Evolutionary conservation across 2,888 invertebrate species (phyloP), one percentile per base, ranked within the genome.

Genomic region (Acanthococcus lagerstroemiae): DNA sequence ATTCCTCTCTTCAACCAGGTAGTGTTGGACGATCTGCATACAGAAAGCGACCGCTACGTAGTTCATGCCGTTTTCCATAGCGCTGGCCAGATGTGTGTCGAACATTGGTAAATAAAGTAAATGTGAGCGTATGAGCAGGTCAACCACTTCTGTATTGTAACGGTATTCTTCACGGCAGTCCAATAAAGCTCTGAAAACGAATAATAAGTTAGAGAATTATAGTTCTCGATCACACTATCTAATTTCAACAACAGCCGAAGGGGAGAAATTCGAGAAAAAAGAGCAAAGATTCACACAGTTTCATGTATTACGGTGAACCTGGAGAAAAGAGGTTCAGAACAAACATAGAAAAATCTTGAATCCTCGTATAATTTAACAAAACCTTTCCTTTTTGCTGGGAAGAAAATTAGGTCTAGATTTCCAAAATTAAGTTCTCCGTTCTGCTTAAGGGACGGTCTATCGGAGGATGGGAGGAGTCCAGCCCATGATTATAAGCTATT

Each of bases 141-240:
- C 95, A 1, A 95, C 84, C 0, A 92, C 93, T 72, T 96, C 95
- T 55, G 93, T 81, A 75, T 95, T 95, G 77, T 89, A 95, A 69
- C 88, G 84, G 67, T 85, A 83, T 66, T 95, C 95, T 69, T 95
- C 95, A 37, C 93, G 83, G 73, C 89, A 87, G 72, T 96, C 95
- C 2, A 88, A 86, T 70, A 95, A 79, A 74, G 70, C 69, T 67
- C 72, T 72, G 63, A 6, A 44, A 52, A 55, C 54, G n/a, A n/a
- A 37, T n/a, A n/a, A 37, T 37, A 37, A 37, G n/a, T 15, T 54
- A n/a, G n/a, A 48, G 27, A 30, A n/a, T 27, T 15, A n/a, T 37
- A 37, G 37, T n/a, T 2, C 37, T 37, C 37, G 37, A 15, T n/a
- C n/a, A n/a, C n/a, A n/a, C n/a, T n/a, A n/a, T n/a, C n/a, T n/a